Base-by-base conservation (phyloP, 2,113 vertebrate genomes). In the Sinocyclocheilus rhinocerous region DNA sequence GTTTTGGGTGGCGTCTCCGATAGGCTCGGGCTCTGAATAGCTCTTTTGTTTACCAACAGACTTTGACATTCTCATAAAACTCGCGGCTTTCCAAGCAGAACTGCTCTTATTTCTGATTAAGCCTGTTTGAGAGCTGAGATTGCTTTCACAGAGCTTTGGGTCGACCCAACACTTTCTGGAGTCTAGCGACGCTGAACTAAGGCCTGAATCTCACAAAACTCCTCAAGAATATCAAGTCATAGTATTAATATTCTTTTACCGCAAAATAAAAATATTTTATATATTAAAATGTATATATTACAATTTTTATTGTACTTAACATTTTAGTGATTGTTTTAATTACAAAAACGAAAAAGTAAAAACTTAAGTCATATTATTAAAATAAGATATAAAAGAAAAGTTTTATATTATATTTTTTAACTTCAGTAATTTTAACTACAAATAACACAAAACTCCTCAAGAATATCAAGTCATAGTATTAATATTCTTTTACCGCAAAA, bases 21-120 rank as follows among this genome's bases (percentile, higher is more conserved):
- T 87, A 84, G 70, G 12, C 84, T 87, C 83, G 65, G 48, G 70
- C 86, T 83, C 61, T 94, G 90, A 94, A 94, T 90, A 36, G 89
- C 36, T 67, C 76, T 91, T 93, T 95, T 95, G 92, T 95, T n/a
- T 4, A 4, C 67, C 67, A 39, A 83, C 61, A 86, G 89, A 83
- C 84, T 86, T 73, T 85, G 89, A 92, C 91, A 92, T 91, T 93
- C 90, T 92, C 90, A 88, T 63, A 88, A 86, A 87, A 90, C 93
- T 85, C 83, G 87, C 80, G 73, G 73, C 72, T 89, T 86, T 90
- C 85, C 90, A 76, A 36, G 70, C 72, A 88, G 75, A 50, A 79
- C 85, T 72, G 39, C 82, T 72, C 83, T 81, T 85, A 7, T 89
- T 81, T 22, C 59, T 8, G 50, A 92, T 89, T 91, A 87, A 92